phyloP scores from a whole-genome alignment of 2,888 invertebrate genomes.

The Tachina grossa region DNA sequence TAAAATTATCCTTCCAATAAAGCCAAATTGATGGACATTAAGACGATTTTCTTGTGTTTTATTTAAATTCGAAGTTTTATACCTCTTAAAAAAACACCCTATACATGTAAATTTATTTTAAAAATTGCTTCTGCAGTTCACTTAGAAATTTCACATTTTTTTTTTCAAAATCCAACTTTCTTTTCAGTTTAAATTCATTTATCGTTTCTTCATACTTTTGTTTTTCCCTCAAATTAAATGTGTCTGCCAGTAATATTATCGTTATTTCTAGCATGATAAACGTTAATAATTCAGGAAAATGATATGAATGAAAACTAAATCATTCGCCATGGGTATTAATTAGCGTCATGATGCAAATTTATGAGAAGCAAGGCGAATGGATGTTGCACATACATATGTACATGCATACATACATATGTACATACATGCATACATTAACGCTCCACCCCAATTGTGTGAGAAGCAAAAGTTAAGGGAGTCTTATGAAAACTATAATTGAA shows the following conservation, averaged over 20 bases:
- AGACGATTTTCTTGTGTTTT: too few species aligned
- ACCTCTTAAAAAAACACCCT: too few species aligned
- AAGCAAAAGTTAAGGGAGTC: background rate
- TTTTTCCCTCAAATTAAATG: background rate
- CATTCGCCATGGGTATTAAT: conserved; percentile 65
- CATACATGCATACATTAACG: too few species aligned
- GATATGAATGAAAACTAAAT: conserved; percentile 56
- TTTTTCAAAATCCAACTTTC: background rate
- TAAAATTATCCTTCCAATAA: too few species aligned
- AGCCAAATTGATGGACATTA: too few species aligned
- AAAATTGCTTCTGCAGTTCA: background rate
- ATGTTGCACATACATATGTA: background rate
- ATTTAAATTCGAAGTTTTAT: too few species aligned
- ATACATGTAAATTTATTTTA: too few species aligned
- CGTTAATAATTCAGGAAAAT: conserved; percentile 33
- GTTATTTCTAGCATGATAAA: conserved; percentile 28
- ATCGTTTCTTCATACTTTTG: background rate
- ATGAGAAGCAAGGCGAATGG: background rate
- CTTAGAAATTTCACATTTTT: background rate
- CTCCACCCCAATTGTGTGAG: too few species aligned
- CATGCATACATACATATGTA: background rate
- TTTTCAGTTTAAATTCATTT: background rate
- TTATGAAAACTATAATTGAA: background rate
- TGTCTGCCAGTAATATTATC: background rate
- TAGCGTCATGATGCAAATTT: conserved; percentile 37